Base-by-base conservation (phyloP, 2,113 vertebrate genomes). In the Smithornis capensis region DNA sequence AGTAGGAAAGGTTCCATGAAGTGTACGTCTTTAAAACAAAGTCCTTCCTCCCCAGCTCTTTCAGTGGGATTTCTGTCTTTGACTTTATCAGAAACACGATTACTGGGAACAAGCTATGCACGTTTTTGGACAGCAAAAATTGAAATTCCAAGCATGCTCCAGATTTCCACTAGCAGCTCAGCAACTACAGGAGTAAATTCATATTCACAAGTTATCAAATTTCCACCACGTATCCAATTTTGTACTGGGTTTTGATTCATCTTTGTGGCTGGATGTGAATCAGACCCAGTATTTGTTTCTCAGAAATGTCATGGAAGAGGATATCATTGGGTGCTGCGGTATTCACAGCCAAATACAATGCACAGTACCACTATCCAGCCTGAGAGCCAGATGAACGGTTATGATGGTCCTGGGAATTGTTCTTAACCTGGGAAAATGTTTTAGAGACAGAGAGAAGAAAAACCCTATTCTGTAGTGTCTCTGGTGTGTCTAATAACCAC, bases 61-160 rank as follows among this genome's bases (percentile, higher is more conserved):
- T 87, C 91, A 25, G 56, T 89, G 89, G 90, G 92, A 90, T 89
- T 95, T 96, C 83, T 94, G 85, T 22, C 64, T 96, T 95, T 96
- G 94, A 92, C 94, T 96, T 93, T 86, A 75, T 77, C 88, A 93
- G 88, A 86, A 95, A 69, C 60, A 90, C 3, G 40, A 82, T 84
- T 89, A 76, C 83, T 75, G 60, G 83, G 93, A 95, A 96, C 93
- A 96, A 95, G 85, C 27, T 62, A 84, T 87, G 90, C 95, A 97
- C 92, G 90, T 95, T 97, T 96, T 92, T 96, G 95, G 96, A 96
- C 79, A 79, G 92, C 76, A 95, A 65, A 89, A 60, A 33, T 45
- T 69, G n/a, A 89, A 96, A 96, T 96, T 96, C 96, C 95, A 93
- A 95, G 92, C 92, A 38, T 97, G 93, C 88, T 97, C 92, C 86